These are phyloP conservation scores for Potamilus streckersoni DNA, from an alignment of 1,140 invertebrate species.

Conservation along the genomic window DNA sequence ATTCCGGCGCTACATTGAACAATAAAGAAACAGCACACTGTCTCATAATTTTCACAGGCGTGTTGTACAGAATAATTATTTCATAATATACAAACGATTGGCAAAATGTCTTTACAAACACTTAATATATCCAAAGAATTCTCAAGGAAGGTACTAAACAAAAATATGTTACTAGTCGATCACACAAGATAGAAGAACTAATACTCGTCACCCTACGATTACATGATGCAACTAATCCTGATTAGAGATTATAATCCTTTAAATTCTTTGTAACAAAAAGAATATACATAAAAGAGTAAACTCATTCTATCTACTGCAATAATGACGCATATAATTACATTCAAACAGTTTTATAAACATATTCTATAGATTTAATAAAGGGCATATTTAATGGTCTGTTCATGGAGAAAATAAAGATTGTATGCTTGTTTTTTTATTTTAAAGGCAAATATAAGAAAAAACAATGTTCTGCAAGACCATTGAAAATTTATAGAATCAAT, in stretches of 20 bases:
- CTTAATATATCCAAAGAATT: not conserved
- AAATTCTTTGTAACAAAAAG: too few species aligned
- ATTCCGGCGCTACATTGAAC: constrained; percentile 51
- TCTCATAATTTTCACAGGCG: too few species aligned
- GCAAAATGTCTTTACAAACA: not conserved
- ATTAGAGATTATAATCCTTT: too few species aligned
- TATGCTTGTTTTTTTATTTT: not conserved
- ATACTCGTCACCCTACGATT: not conserved
- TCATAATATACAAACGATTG: not conserved
- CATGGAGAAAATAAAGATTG: not conserved
- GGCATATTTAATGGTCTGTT: not conserved
- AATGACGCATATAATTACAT: too few species aligned
- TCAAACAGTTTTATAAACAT: too few species aligned
- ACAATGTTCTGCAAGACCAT: not conserved
- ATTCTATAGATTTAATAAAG: too few species aligned
- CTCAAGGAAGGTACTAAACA: too few species aligned
- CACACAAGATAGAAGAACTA: not conserved
- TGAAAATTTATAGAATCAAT: not conserved
- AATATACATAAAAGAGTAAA: too few species aligned
- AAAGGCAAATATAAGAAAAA: not conserved
- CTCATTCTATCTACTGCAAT: too few species aligned
- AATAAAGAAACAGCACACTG: too few species aligned
- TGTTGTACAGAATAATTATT: too few species aligned
- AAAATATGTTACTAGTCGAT: not conserved
- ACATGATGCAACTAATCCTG: too few species aligned